Percentiles rank a stretch among this genome's conserved stretches.
Conservation (phyloP, 1,140 invertebrate genomes). For the Nomia melanderi region DNA sequence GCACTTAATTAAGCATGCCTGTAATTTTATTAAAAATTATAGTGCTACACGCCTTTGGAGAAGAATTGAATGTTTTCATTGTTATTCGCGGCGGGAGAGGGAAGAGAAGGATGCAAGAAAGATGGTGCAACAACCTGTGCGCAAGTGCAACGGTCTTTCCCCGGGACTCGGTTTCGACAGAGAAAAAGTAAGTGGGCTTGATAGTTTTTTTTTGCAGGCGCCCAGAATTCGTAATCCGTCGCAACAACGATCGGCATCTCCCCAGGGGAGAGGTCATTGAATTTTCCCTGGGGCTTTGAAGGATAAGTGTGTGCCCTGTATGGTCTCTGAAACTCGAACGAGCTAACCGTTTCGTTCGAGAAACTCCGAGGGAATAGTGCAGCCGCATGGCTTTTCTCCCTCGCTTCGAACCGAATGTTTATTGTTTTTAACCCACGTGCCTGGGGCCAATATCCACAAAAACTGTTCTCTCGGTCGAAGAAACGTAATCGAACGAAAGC, state of each 20-base stretch:
- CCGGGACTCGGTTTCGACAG: not conserved
- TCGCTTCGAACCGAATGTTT: slow-evolving; percentile 27
- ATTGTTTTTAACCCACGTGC: slow-evolving; percentile 25
- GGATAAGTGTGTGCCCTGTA: slow-evolving; percentile 39
- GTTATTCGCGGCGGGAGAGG: no score
- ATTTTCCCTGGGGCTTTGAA: slow-evolving; percentile 50
- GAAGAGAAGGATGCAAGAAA: not conserved
- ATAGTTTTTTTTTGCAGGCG: slow-evolving; percentile 8
- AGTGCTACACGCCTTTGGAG: no score
- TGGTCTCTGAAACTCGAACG: slow-evolving; percentile 47
- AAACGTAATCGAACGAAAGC: no score
- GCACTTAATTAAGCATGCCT: no score
- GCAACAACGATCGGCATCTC: slow-evolving; percentile 49
- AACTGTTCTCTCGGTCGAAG: slow-evolving; percentile 30
- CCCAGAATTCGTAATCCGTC: slow-evolving; percentile 19
- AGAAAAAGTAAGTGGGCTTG: not conserved
- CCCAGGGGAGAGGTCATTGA: slow-evolving; percentile 39
- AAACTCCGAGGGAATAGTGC: slow-evolving; percentile 35
- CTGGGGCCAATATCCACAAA: slow-evolving; percentile 31
- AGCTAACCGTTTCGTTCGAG: slow-evolving; percentile 41
- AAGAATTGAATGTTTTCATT: no score
- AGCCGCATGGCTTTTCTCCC: slow-evolving; percentile 12
- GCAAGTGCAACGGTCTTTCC: not conserved
- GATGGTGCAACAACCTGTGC: not conserved
- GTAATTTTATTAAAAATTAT: no score